Base-by-base conservation (phyloP, 2,113 vertebrate species). In the Calyptommatus sinebrachiatus region DNA sequence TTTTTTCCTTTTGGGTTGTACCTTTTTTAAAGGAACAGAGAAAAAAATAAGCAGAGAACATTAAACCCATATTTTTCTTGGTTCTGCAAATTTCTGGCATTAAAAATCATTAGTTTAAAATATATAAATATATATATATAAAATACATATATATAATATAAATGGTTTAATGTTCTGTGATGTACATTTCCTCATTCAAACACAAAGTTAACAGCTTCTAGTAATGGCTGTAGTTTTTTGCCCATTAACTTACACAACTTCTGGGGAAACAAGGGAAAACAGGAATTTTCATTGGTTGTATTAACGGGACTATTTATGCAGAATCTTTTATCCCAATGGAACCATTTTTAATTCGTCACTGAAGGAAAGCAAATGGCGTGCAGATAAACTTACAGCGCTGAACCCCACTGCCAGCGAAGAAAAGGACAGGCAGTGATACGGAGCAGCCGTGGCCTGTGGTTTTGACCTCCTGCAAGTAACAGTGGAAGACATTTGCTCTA, bases 141-240 rank as follows among this genome's bases (percentile, higher is more conserved):
- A 91, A 90, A 91, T 91, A 92, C 91, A 92, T 93, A 93, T 93
- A 90, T 93, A 92, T 93, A 93, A 92, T 93, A 91, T 93, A 93
- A 92, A 94, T 95, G 95, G 94, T 92, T 95, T 94, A 90, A 94
- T 95, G 95, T 96, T 97, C 97, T 96, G 94, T 96, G 96, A 95
- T 97, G 96, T 97, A 95, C 95, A 96, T 97, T 97, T 97, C 94
- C 95, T 94, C 93, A 93, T 96, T 96, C 94, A 92, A 92, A 95
- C 92, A 87, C 94, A 94, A 94, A 94, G 93, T 93, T 90, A 92
- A 88, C 92, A 94, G 92, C 94, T 95, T 90, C 91, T 77, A 93
- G 90, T 94, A 92, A 91, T 84, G 89, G 91, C 92, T 90, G 91
- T 93, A 91, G 88, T 90, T 86, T n/a, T 65, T 89, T 84, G 87